These are phyloP conservation scores for Callionymus lyra DNA, from an alignment of 2,113 vertebrate species.

Conservation along the genomic window DNA sequence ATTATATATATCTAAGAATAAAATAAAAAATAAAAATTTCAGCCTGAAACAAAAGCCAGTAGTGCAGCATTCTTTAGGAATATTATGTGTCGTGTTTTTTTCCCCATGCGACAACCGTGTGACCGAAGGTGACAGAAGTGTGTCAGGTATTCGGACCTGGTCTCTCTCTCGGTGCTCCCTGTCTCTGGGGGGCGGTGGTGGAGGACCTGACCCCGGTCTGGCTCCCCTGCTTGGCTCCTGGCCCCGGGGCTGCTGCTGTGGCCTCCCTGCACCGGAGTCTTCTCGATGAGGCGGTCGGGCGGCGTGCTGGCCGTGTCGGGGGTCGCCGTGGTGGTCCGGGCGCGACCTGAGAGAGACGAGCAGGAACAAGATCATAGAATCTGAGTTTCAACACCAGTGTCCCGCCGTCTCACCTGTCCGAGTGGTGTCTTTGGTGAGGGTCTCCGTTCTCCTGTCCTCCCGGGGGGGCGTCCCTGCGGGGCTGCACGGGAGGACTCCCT, in stretches of 20 bases:
- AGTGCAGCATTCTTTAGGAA: too few relatives aligned
- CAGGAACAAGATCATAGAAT: not conserved
- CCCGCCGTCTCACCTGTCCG: slow-evolving; percentile 30
- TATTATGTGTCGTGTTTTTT: too few relatives aligned
- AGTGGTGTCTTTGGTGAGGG: slow-evolving; percentile 30
- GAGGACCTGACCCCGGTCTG: slow-evolving; percentile 40
- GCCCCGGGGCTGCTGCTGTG: slow-evolving; percentile 70
- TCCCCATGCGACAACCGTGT: too few relatives aligned
- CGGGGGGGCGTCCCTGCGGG: slow-evolving; percentile 61
- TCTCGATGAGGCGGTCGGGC: slow-evolving; percentile 34
- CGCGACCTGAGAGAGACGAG: slow-evolving; percentile 34
- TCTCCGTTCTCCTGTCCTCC: slow-evolving; percentile 61
- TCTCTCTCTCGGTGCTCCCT: slow-evolving; percentile 35
- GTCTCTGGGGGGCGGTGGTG: slow-evolving; percentile 51
- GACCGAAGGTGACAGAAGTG: too few relatives aligned
- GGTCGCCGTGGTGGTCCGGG: slow-evolving; percentile 35
- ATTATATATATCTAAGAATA: too few relatives aligned
- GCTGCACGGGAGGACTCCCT: slow-evolving; percentile 77
- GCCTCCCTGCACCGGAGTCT: slow-evolving; percentile 39
- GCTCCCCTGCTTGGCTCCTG: slow-evolving; percentile 64
- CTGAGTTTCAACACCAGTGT: not conserved
- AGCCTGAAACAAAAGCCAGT: too few relatives aligned
- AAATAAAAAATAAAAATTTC: too few relatives aligned
- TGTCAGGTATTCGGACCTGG: slow-evolving; percentile 23
- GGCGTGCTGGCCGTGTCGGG: slow-evolving; percentile 34